Evolutionary conservation across 2,888 invertebrate species (phyloP), one percentile per base, ranked within the genome.

Genomic region (Andrena trimmerana): DNA sequence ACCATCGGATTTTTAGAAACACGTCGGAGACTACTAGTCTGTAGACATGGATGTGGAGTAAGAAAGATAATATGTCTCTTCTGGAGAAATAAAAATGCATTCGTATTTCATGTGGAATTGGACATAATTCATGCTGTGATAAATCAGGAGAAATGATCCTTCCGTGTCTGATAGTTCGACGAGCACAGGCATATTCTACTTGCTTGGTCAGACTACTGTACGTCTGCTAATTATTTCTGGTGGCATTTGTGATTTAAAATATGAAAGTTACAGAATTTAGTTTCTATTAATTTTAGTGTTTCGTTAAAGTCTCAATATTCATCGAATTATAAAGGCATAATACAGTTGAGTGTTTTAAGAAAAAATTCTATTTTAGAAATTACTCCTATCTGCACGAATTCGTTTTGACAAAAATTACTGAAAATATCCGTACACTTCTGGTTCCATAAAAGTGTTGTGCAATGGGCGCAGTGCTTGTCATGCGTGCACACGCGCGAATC

Each of bases 1-100:
- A 31, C 59, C 50, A 60, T 36, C 16, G 50, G 68, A 33, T 52
- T 68, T 62, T 29, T 62, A 27, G 16, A 7, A 48, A 33, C 31
- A 3, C 36, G 33, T 13, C 6, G 42, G 29, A 73, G 8, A 70
- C 2, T 70, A 31, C 2, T 13, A 20, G n/a, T 24, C 10, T 2
- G 2, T 8, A 16, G 16, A 7, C 27, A n/a, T 16, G 42, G 16
- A 16, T 42, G 16, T 42, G 42, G 5, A 16, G 4, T 4, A 27
- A 27, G 24, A 36, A 57, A 27, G 24, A 8, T 31, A 16, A 24
- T 16, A 52, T 7, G 20, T 20, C 6, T 20, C 7, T 20, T 1
- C 52, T 20, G 20, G 8, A 52, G 6, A 52, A 52, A 52, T 20
- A 52, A 20, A 52, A 20, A 52, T 52, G 20, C n/a, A 20, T 52